Evolutionary conservation across 2,113 vertebrate genomes (phyloP).

Genomic region (Sterrhoptilus dennistouni): DNA sequence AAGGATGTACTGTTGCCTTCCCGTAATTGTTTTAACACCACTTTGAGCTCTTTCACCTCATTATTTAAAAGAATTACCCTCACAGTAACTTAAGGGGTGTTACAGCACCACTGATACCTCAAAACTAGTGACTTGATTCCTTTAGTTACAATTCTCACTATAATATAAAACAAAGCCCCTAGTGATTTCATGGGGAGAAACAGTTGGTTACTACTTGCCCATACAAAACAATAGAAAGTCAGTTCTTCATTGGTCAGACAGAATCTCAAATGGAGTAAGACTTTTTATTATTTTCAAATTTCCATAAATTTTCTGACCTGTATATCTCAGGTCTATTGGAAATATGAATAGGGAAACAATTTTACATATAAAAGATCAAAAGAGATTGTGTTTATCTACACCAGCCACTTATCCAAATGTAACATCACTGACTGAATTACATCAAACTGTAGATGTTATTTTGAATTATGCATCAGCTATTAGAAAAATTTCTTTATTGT

Average conservation of each 20-base stretch:
- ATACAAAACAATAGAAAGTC: neutral
- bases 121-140: neutral
- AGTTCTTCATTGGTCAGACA: neutral
- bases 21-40: neutral
- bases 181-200: neutral
- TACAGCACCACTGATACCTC: neutral
- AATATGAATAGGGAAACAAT: neutral
- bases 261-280: neutral
- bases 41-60: neutral
- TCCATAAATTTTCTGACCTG: neutral
- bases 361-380: neutral
- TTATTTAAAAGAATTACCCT: neutral
- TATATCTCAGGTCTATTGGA: neutral
- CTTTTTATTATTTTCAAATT: neutral
- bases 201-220: neutral
- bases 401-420: neutral
- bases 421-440: neutral
- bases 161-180: neutral
- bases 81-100: neutral
- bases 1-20: neutral
- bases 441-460: neutral
- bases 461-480: neutral
- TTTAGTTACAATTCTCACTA: neutral
- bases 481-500: constrained; percentile 27
- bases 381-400: neutral